These are phyloP conservation scores for Zaprionus tsacasi DNA, from an alignment of 1,140 invertebrate genomes.

Conservation along the genomic window DNA sequence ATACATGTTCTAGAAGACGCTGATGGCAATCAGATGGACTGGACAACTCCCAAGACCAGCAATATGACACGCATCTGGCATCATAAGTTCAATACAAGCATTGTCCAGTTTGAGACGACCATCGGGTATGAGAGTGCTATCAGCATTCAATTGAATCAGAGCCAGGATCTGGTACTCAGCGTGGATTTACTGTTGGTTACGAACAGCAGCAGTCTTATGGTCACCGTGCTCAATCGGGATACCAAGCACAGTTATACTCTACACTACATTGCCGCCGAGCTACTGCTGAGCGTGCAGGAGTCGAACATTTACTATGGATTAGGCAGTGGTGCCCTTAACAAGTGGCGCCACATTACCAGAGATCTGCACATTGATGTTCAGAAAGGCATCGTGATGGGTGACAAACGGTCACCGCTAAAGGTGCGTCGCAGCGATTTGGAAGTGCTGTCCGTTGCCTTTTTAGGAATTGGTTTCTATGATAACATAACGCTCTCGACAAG, in stretches of 20 bases:
- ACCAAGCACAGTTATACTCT: slow-evolving; percentile 91
- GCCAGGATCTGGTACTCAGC: slow-evolving; percentile 90
- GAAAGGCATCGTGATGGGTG: slow-evolving; percentile 90
- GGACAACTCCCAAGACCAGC: slow-evolving; percentile 88
- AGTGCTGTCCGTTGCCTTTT: slow-evolving; percentile 79
- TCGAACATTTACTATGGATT: slow-evolving; percentile 95
- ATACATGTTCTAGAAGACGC: slow-evolving; percentile 89
- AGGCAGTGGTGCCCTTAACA: slow-evolving; percentile 86
- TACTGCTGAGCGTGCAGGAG: slow-evolving; percentile 90
- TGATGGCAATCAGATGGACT: slow-evolving; percentile 87
- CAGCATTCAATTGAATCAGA: slow-evolving; percentile 88
- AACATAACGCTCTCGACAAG: slow-evolving; percentile 93
- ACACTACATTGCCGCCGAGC: slow-evolving; percentile 92
- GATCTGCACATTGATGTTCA: slow-evolving; percentile 96
- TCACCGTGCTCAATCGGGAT: slow-evolving; percentile 91
- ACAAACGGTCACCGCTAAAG: slow-evolving; percentile 87
- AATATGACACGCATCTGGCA: slow-evolving; percentile 87
- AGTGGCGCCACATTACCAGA: slow-evolving; percentile 93
- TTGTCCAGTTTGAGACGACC: slow-evolving; percentile 90
- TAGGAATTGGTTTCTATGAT: slow-evolving; percentile 91
- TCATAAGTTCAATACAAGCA: slow-evolving; percentile 85
- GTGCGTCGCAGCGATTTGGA: slow-evolving; percentile 91
- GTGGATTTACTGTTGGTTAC: slow-evolving; percentile 89
- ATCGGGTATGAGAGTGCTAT: slow-evolving; percentile 89
- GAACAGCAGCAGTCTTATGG: slow-evolving; percentile 93